These are phyloP conservation scores for Crematogaster levior DNA, from an alignment of 2,888 invertebrate species.

Conservation along the genomic window DNA sequence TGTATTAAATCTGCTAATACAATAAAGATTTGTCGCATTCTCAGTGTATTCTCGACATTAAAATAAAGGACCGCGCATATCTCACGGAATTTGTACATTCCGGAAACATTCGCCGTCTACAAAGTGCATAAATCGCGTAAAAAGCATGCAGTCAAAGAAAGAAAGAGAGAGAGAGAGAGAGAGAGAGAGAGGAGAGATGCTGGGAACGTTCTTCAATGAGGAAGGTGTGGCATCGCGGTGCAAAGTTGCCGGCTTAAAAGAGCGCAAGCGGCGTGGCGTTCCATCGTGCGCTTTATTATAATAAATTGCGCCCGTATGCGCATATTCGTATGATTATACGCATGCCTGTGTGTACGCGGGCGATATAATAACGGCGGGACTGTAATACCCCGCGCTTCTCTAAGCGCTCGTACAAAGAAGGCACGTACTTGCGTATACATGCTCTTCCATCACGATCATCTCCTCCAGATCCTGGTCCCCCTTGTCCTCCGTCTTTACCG, in stretches of 20 bases:
- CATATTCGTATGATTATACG: slow-evolving; percentile 45
- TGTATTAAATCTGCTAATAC: not conserved
- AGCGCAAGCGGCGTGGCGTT: slow-evolving; percentile 6
- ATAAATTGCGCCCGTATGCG: slow-evolving; percentile 63
- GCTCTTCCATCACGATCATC: slow-evolving; percentile 68
- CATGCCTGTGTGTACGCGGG: slow-evolving; percentile 44
- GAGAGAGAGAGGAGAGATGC: not conserved
- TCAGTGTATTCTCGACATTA: not conserved
- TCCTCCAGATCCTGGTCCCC: slow-evolving; percentile 17
- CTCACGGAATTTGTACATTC: slow-evolving; percentile 29
- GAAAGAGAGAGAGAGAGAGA: not conserved
- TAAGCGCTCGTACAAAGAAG: slow-evolving; percentile 72
- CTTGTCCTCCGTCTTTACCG: slow-evolving; percentile 39
- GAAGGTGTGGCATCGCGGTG: slow-evolving; percentile 38
- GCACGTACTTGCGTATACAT: slow-evolving; percentile 65
- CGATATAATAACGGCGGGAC: slow-evolving; percentile 61
- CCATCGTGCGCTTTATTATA: slow-evolving; percentile 43
- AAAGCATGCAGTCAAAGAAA: not conserved
- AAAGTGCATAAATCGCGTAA: not conserved
- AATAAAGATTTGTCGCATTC: not conserved
- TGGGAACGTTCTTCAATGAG: slow-evolving; percentile 4
- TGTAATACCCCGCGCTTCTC: slow-evolving; percentile 68
- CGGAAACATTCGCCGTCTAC: slow-evolving; percentile 10
- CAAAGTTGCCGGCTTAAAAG: slow-evolving; percentile 23
- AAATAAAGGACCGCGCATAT: not conserved